Evolutionary conservation across 2,888 invertebrate genomes (phyloP), one percentile per base, ranked within the genome.

Genomic region (Stratiomys singularior): DNA sequence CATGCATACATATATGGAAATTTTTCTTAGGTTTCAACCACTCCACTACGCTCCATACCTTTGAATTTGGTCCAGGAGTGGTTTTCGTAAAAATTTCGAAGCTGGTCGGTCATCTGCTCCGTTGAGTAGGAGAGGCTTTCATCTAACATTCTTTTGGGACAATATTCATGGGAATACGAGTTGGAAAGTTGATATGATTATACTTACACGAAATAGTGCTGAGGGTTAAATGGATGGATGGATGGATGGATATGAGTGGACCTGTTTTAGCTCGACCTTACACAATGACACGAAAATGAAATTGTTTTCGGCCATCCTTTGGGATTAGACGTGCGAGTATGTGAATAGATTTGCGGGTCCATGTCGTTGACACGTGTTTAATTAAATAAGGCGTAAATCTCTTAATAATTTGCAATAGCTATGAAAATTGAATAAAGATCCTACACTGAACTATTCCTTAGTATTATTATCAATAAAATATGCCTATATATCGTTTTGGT

Each of bases 311-410:
- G 47, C 21, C 15, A 69, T 69, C 47, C 47, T 4, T 27, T 47
- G 4, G 60, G 21, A 5, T n/a, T n/a, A n/a, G n/a, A n/a, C n/a
- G 52, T 52, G 13, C 52, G 15, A 5, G 18, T 52, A 1, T 52
- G 52, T 52, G 15, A 52, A 52, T 15, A 4, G 5, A 52, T 21
- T 60, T 13, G 21, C 21, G 13, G 23, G n/a, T 18, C 37, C 21
- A 23, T 23, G 69, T 23, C 69, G 47, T 46, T 46, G 46, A 69
- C 69, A 69, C 69, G 69, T 69, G 69, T 69, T 47, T 69, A 69
- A 69, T 69, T 69, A 23, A 69, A 69, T 69, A 25, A 47, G 25
- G 69, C 69, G 47, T 69, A 69, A 69, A 69, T 69, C 47, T 69
- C 46, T 47, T 47, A 46, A 47, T 69, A 47, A 44, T 46, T 69